These are phyloP conservation scores for Semnornis frantzii DNA, from an alignment of 2,113 vertebrate species.

Conservation along the genomic window DNA sequence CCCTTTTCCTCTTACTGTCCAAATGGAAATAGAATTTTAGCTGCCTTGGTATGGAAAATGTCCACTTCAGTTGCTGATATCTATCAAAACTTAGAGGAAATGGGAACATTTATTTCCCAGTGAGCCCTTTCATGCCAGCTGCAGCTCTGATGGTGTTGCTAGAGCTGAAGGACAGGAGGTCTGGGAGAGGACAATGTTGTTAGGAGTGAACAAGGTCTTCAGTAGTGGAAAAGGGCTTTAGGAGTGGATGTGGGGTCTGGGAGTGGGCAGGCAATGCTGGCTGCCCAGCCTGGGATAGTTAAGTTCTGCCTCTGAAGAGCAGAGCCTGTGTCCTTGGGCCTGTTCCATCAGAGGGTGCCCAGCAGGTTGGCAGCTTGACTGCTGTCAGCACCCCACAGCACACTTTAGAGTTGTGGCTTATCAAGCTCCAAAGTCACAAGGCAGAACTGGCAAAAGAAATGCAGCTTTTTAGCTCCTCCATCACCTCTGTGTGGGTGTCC, in stretches of 20 bases:
- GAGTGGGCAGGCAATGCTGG: background rate
- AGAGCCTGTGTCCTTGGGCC: background rate
- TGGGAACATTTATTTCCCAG: rapidly evolving
- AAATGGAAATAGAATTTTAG: background rate
- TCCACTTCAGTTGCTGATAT: background rate
- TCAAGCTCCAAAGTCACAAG: background rate
- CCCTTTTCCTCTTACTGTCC: background rate
- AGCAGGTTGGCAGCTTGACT: background rate
- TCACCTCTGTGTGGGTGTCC: background rate
- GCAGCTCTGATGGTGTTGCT: rapidly evolving
- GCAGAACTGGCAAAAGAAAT: background rate
- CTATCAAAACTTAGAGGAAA: background rate
- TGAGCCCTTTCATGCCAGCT: background rate
- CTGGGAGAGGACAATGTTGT: background rate
- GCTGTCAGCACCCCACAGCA: background rate
- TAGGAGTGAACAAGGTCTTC: too few species aligned
- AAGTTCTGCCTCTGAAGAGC: background rate
- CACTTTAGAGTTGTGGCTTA: background rate
- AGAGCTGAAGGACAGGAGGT: background rate
- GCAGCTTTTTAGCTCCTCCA: background rate
- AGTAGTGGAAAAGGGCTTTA: background rate
- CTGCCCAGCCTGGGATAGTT: background rate
- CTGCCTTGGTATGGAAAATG: background rate
- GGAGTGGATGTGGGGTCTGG: background rate
- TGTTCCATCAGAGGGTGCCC: rapidly evolving